A percentile compares a stretch with the other conserved stretches of the same genome.
phyloP scores from a whole-genome alignment of 1,140 invertebrate species.

The Bactericera cockerelli region DNA sequence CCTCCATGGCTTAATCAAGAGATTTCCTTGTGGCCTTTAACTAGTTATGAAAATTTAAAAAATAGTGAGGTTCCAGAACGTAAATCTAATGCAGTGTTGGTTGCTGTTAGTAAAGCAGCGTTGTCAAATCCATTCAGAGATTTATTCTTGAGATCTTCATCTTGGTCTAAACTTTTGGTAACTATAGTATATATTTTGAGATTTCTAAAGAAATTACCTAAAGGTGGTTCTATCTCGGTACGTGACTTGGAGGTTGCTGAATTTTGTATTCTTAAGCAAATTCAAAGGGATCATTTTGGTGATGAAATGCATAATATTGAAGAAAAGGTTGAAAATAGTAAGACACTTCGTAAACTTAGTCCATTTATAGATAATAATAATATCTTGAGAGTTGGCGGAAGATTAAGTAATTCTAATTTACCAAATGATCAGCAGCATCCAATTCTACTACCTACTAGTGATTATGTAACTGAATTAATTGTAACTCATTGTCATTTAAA shows the following conservation, averaged over 20 bases:
- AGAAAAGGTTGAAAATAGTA: background rate
- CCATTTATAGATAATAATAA: slow-evolving; percentile 19
- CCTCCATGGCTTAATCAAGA: background rate
- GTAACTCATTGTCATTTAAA: slow-evolving; percentile 25
- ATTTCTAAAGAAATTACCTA: background rate
- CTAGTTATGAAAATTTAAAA: background rate
- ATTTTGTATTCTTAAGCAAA: background rate
- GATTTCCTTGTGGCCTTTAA: background rate
- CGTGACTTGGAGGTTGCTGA: background rate
- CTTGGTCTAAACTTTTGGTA: background rate
- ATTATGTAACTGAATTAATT: slow-evolving; percentile 26
- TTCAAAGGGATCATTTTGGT: background rate
- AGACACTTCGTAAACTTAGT: slow-evolving; percentile 8
- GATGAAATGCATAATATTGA: background rate
- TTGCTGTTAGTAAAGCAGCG: background rate
- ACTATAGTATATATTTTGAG: background rate
- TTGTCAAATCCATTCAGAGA: background rate
- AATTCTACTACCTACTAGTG: slow-evolving; percentile 25
- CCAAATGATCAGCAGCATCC: slow-evolving; percentile 28
- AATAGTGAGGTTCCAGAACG: background rate
- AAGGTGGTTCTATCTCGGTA: background rate
- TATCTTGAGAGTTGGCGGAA: slow-evolving; percentile 16
- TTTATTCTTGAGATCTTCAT: too few relatives aligned
- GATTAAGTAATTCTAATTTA: too few relatives aligned
- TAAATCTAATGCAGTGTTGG: background rate